Conservation (phyloP, 35 echinoderm and acorn worm species). For the Strongylocentrotus purpuratus region DNA sequence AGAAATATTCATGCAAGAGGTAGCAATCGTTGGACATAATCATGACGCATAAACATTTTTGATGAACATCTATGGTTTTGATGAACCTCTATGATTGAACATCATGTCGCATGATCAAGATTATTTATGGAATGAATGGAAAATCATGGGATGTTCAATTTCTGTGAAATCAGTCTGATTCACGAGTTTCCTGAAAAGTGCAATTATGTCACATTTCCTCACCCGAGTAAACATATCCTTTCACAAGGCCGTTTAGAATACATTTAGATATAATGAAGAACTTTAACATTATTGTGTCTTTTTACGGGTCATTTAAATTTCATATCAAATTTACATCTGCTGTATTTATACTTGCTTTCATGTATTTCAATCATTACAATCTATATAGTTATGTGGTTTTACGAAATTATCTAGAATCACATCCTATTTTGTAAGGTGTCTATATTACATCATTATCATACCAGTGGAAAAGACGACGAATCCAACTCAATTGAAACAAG, state of each 20-base stretch:
- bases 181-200: not conserved
- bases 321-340: not conserved
- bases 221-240: not conserved
- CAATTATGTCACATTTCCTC: not conserved
- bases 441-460: too few species aligned
- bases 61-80: too few species aligned
- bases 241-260: not conserved
- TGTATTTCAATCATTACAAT: too few species aligned
- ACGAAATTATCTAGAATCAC: too few species aligned
- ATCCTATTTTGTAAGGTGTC: too few species aligned
- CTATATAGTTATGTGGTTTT: too few species aligned
- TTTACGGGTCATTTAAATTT: not conserved
- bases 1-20: not conserved
- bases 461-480: not conserved
- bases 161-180: not conserved
- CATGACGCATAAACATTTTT: too few species aligned
- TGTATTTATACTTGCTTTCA: too few species aligned
- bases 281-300: not conserved
- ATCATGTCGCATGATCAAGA: not conserved
- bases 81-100: too few species aligned
- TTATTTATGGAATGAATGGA: not conserved
- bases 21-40: too few species aligned
- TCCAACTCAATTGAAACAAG: not conserved
- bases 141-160: not conserved
- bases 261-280: not conserved